phyloP scores from a whole-genome alignment of 2,113 vertebrate genomes.

The Nestor notabilis region DNA sequence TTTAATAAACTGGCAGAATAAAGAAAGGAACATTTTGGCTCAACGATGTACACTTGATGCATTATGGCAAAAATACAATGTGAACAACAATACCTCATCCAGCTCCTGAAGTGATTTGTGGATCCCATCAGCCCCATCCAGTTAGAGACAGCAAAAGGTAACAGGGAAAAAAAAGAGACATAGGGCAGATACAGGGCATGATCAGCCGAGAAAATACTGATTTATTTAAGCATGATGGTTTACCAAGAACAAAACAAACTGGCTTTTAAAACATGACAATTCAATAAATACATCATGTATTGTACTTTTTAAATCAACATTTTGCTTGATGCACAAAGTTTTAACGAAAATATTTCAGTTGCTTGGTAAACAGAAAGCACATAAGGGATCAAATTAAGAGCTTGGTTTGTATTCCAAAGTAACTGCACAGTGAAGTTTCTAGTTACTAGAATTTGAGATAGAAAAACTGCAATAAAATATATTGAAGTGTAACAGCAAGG shows the following conservation, averaged over 20 bases:
- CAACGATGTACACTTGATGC: not conserved
- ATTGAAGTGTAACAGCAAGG: not conserved
- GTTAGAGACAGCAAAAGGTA: slow-evolving; percentile 73
- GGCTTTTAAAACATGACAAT: not conserved
- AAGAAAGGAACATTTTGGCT: not conserved
- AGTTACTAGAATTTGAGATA: not conserved
- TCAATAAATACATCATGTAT: not conserved
- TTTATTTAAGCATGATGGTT: slow-evolving; percentile 29
- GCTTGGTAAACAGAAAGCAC: slow-evolving; percentile 38
- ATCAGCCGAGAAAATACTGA: slow-evolving; percentile 66
- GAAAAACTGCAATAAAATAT: not conserved
- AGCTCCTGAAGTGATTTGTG: slow-evolving; percentile 91
- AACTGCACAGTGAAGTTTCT: not conserved
- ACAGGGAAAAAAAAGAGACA: slow-evolving; percentile 71
- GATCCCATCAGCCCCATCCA: slow-evolving; percentile 86
- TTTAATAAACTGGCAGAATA: not conserved
- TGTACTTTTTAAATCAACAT: not conserved
- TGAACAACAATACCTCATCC: slow-evolving; percentile 91
- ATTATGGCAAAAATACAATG: slow-evolving; percentile 19
- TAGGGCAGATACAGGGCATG: slow-evolving; percentile 73
- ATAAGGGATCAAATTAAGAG: not conserved
- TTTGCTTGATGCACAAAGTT: not conserved
- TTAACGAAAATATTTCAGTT: not conserved
- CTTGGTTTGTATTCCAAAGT: not conserved
- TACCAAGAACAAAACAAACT: slow-evolving; percentile 55